Evolutionary conservation across 2,888 invertebrate species (phyloP).

Genomic region (Muscina levida): DNA sequence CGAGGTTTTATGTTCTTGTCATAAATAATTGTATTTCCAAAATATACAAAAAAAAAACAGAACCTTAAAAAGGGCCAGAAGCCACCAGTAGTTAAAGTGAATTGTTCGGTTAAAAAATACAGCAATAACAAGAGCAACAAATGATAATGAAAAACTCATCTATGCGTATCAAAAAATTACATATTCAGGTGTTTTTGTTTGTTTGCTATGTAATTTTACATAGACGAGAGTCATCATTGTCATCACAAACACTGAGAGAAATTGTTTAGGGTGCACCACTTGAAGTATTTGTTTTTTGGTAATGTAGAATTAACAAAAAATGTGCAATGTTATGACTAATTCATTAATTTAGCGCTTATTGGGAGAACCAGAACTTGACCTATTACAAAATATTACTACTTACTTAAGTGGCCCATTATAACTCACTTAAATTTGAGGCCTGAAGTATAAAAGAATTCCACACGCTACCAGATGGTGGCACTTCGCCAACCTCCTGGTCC

Average conservation of each 20-base stretch:
- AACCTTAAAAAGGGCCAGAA: slow-evolving; percentile 6
- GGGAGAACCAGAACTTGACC: too few relatives aligned
- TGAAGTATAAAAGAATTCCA: too few relatives aligned
- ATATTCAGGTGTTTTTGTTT: slow-evolving; percentile 47
- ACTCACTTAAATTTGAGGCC: too few relatives aligned
- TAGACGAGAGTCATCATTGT: slow-evolving; percentile 48
- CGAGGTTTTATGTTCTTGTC: background rate
- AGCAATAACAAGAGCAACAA: slow-evolving; percentile 15
- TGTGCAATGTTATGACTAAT: too few relatives aligned
- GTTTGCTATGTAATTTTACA: slow-evolving; percentile 6
- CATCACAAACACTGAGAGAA: slow-evolving; percentile 14
- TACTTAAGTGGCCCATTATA: too few relatives aligned
- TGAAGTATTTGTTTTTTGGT: too few relatives aligned
- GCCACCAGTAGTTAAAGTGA: slow-evolving; percentile 17
- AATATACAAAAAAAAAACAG: background rate
- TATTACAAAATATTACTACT: too few relatives aligned
- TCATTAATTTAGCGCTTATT: too few relatives aligned
- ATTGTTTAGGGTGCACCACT: background rate
- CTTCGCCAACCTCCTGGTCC: too few relatives aligned
- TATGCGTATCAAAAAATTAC: slow-evolving; percentile 53
- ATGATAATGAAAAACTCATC: slow-evolving; percentile 53
- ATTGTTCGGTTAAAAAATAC: slow-evolving; percentile 29
- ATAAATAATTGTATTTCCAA: background rate
- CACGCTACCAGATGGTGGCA: too few relatives aligned
- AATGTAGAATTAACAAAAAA: too few relatives aligned